Evolutionary conservation across 1,140 invertebrate genomes (phyloP).

Genomic region (Microvelia longipes): DNA sequence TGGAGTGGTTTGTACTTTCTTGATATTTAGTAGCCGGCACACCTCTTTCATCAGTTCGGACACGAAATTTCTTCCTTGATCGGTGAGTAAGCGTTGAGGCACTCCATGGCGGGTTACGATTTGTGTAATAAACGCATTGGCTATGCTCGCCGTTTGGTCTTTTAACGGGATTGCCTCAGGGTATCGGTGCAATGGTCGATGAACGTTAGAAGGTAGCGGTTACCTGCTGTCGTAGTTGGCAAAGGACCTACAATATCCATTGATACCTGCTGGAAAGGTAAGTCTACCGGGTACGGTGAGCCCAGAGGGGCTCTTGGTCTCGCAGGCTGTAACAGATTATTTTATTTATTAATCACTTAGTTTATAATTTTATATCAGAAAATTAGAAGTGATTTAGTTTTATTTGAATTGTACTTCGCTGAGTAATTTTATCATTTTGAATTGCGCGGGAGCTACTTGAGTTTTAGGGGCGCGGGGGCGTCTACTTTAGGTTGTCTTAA

Average conservation of each 20-base stretch:
- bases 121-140: slow-evolving; percentile 16
- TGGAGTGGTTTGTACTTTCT: slow-evolving; percentile 5
- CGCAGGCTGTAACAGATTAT: too few species aligned
- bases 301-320: not conserved
- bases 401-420: too few species aligned
- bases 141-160: slow-evolving; percentile 21
- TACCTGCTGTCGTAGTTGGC: slow-evolving; percentile 15
- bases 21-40: slow-evolving; percentile 9
- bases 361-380: too few species aligned
- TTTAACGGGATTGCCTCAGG: slow-evolving; percentile 19
- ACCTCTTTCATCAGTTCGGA: slow-evolving; percentile 8
- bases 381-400: too few species aligned
- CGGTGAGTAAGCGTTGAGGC: slow-evolving; percentile 18
- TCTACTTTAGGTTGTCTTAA: too few species aligned
- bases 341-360: too few species aligned
- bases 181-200: slow-evolving; percentile 24
- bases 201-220: slow-evolving; percentile 23
- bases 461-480: too few species aligned
- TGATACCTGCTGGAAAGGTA: not conserved
- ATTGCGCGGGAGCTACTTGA: too few species aligned
- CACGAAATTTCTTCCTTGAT: slow-evolving; percentile 20
- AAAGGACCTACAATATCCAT: slow-evolving; percentile 19
- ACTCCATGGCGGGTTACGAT: slow-evolving; percentile 20
- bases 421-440: too few species aligned
- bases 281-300: not conserved